Base-by-base conservation (phyloP, 2,888 invertebrate species). In the Meiosimyza decipiens region DNA sequence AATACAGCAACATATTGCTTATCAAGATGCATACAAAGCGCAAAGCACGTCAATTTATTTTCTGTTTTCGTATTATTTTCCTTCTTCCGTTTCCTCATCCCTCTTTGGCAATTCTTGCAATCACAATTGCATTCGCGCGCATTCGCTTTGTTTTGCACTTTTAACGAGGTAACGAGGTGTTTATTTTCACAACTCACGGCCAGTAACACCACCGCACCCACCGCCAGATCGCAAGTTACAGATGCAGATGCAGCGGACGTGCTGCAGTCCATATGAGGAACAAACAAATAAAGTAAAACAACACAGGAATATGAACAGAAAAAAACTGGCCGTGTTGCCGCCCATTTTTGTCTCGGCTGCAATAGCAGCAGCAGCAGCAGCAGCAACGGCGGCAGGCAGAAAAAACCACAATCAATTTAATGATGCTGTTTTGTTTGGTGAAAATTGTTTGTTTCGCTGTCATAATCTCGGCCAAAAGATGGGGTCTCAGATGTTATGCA, bases 141-240 rank as follows among this genome's bases (percentile, higher is more conserved):
- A 63, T 70, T 62, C 70, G 49, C 72, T 59, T 71, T 75, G 71
- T 77, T 78, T 79, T 82, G 84, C 80, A 80, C 80, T 82, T 81
- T 82, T 82, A 82, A 83, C 82, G 82, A 82, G 82, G 82, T 82
- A 82, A 83, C 82, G 82, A 82, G 82, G 82, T 82, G 82, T 82
- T 82, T 82, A 82, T 82, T 82, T 82, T 82, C 82, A 83, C 82
- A 83, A 82, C 82, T 82, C 80, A 77, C 81, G 78, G 75, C 77
- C 75, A 9, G 66, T 62, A 28, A 47, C 54, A 70, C 49, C 33
- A 54, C 60, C 57, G n/a, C 22, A 13, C 33, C 50, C 22, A 13
- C 33, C 50, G 65, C 54, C 9, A 74, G 72, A 6, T 78, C 71
- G 15, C 33, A 47, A 18, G 51, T 63, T 18, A 18, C 68, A 60